phyloP scores from a whole-genome alignment of 2,888 invertebrate species.

The Hypsopygia costalis region DNA sequence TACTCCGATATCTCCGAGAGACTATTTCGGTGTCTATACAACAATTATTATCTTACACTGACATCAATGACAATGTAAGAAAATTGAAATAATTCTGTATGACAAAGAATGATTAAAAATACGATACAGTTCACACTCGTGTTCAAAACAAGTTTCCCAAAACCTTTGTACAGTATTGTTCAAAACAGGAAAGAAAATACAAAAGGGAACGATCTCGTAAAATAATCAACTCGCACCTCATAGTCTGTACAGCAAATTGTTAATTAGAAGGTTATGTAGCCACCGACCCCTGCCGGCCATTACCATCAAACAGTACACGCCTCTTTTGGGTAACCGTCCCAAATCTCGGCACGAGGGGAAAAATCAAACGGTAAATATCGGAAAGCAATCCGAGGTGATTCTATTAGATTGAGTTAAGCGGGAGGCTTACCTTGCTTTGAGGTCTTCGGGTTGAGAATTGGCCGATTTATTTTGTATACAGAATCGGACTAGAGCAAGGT shows the following conservation, averaged over 20 bases:
- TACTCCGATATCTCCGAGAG: too few species aligned
- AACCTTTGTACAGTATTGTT: not conserved
- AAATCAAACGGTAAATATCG: constrained; percentile 77
- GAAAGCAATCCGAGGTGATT: constrained; percentile 75
- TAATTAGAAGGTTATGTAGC: constrained; percentile 71
- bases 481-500: not conserved
- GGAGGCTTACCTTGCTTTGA: constrained; percentile 48
- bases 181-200: constrained; percentile 6
- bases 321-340: constrained; percentile 66
- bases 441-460: constrained; percentile 38
- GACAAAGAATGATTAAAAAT: too few species aligned
- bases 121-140: not conserved
- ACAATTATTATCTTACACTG: too few species aligned
- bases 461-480: constrained; percentile 34
- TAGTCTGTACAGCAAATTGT: constrained; percentile 42
- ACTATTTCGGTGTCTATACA: too few species aligned
- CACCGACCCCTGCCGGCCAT: constrained; percentile 57
- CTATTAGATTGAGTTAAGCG: constrained; percentile 73
- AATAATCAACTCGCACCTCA: constrained; percentile 36
- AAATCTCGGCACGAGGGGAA: constrained; percentile 70
- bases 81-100: too few species aligned
- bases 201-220: constrained; percentile 19
- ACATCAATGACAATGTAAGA: too few species aligned
- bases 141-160: not conserved
- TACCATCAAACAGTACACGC: constrained; percentile 62